Evolutionary conservation across 2,888 invertebrate species (phyloP).

Genomic region (Daptonema setosum): DNA sequence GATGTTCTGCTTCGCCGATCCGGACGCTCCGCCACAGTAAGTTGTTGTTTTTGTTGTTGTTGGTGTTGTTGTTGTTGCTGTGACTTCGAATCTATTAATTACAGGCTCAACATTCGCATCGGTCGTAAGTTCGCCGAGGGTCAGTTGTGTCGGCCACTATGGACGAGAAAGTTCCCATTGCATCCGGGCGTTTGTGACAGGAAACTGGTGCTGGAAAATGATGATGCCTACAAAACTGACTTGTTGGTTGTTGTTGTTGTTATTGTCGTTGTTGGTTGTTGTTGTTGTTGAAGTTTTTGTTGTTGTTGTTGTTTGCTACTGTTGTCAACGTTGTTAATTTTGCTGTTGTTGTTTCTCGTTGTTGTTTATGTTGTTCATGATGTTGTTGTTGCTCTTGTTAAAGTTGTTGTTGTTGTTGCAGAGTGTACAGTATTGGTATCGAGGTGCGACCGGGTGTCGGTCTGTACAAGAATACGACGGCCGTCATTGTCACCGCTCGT

Average conservation of each 20-base stretch:
- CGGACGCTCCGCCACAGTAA: slow-evolving; percentile 44
- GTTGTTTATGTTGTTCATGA: no score
- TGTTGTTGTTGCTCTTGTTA: no score
- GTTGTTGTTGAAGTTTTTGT: no score
- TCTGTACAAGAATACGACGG: slow-evolving; percentile 64
- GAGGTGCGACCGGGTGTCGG: slow-evolving; percentile 67
- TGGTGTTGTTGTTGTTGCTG: not conserved
- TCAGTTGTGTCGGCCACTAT: not conserved
- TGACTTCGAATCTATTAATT: not conserved
- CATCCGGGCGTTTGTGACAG: slow-evolving; percentile 19
- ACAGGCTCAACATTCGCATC: not conserved
- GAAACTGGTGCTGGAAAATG: slow-evolving; percentile 16
- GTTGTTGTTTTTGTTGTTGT: not conserved
- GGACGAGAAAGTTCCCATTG: slow-evolving; percentile 11
- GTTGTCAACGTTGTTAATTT: no score
- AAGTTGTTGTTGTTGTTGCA: slow-evolving; percentile 13
- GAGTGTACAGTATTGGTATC: slow-evolving; percentile 64
- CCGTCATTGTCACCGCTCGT: slow-evolving; percentile 73
- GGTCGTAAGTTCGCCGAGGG: not conserved
- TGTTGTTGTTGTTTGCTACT: no score
- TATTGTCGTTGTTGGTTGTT: not conserved
- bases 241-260: not conserved
- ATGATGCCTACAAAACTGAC: slow-evolving; percentile 11
- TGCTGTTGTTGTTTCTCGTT: no score
- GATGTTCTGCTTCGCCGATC: slow-evolving; percentile 74